Base-by-base conservation (phyloP, 2,888 invertebrate species). In the Eupithecia inturbata region DNA sequence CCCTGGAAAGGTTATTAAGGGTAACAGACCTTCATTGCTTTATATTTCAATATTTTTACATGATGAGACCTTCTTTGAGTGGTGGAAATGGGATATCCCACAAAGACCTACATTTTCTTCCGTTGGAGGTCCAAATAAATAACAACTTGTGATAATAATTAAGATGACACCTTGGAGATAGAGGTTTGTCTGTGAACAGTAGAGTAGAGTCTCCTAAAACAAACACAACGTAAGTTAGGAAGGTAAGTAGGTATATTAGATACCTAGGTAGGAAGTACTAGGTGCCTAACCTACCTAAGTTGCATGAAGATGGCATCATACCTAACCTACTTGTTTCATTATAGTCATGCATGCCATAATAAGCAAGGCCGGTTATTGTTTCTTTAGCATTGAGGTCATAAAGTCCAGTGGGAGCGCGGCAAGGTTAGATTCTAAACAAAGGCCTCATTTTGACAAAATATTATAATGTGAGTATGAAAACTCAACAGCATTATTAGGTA, bases 331-430 rank as follows among this genome's bases (percentile, higher is more conserved):
- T 68, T 49, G 39, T 67, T 78, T 76, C 70, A 75, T 78, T 72
- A 78, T 68, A 78, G 79, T 73, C 76, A 75, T 74, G 79, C 76
- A 75, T 74, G 79, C 77, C 69, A 80, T 80, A 71, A 80, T 80
- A 77, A 62, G 75, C 81, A 80, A 82, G 82, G 82, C 77, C 81
- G 68, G 74, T 80, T 70, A 77, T 82, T 81, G 78, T 79, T 79
- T 81, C 81, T 81, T 80, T 62, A 79, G 73, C 73, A 80, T 82
- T 75, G 75, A 80, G 79, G 77, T 78, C 78, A 73, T 31, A 39
- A 41, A 71, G 67, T 73, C 79, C 78, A 74, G 75, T 70, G 80
- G 79, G 78, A 77, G 62, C 36, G 39, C 33, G 53, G n/a, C 62
- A 66, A 73, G 41, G 64, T 64, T 64, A 36, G 12, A 36, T 22